phyloP scores from a whole-genome alignment of 2,113 vertebrate genomes.

The Brachypodius melanocephalos region DNA sequence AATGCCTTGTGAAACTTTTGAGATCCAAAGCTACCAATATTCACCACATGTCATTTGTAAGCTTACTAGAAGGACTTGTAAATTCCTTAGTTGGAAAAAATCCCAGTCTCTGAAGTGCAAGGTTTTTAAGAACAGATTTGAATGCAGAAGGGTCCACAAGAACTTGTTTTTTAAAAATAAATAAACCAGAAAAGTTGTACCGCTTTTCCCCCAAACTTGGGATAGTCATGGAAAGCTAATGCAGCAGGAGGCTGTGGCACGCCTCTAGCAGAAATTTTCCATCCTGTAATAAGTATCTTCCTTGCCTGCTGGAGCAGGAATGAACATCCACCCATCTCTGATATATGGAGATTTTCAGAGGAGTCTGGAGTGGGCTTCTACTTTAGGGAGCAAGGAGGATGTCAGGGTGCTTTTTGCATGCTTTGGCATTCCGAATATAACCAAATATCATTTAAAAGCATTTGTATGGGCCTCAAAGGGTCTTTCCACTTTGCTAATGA shows the following conservation, averaged over 20 bases:
- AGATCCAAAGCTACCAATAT: not conserved
- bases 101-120: not conserved
- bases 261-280: not conserved
- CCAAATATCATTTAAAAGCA: not conserved
- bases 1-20: not conserved
- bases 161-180: not conserved
- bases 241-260: not conserved
- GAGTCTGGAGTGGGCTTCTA: fast-evolving
- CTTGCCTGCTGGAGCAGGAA: not conserved
- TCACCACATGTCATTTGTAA: not conserved
- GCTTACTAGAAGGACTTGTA: not conserved
- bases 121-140: not conserved
- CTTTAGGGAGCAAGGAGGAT: not conserved
- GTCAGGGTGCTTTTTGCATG: not conserved
- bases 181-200: not conserved
- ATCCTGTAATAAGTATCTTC: not conserved
- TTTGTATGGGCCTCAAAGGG: not conserved
- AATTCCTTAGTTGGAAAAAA: not conserved
- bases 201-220: not conserved
- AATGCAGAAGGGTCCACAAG: not conserved
- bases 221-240: not conserved
- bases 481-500: not conserved
- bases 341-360: not conserved
- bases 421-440: not conserved
- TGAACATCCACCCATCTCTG: fast-evolving